These are phyloP conservation scores for Clarias batrachus DNA, from an alignment of 2,113 vertebrate species.

Conservation along the genomic window DNA sequence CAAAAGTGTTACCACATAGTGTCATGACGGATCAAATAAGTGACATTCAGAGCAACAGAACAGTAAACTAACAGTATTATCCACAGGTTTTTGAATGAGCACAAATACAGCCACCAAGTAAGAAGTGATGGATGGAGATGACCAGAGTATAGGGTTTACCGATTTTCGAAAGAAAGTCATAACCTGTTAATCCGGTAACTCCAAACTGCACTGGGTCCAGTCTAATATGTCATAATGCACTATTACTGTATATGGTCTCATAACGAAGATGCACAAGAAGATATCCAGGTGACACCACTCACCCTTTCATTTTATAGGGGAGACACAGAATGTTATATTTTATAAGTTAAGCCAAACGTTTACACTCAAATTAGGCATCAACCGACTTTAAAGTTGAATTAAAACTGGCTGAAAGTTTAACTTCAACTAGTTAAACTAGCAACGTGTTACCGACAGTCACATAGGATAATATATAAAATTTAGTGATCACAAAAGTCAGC, in stretches of 20 bases:
- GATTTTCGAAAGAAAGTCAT: neutral
- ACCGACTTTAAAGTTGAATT: too few species aligned
- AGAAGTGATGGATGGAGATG: neutral
- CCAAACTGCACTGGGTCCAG: neutral
- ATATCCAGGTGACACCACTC: neutral
- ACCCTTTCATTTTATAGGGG: neutral
- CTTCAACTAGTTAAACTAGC: neutral
- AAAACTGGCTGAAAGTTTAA: neutral
- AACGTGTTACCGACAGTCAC: slow-evolving; percentile 43
- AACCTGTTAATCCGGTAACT: neutral
- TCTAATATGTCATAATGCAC: neutral
- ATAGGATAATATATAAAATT: slow-evolving; percentile 48
- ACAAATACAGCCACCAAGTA: neutral
- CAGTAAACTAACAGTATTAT: neutral
- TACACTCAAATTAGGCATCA: neutral
- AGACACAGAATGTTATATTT: neutral
- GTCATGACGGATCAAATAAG: neutral
- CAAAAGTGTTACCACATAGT: neutral
- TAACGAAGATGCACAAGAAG: neutral
- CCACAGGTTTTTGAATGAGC: neutral
- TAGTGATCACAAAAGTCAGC: slow-evolving; percentile 50
- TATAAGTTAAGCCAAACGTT: neutral
- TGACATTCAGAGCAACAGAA: neutral
- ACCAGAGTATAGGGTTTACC: neutral
- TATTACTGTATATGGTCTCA: neutral